phyloP scores from a whole-genome alignment of 2,113 vertebrate genomes.

The Xiphophorus couchianus region DNA sequence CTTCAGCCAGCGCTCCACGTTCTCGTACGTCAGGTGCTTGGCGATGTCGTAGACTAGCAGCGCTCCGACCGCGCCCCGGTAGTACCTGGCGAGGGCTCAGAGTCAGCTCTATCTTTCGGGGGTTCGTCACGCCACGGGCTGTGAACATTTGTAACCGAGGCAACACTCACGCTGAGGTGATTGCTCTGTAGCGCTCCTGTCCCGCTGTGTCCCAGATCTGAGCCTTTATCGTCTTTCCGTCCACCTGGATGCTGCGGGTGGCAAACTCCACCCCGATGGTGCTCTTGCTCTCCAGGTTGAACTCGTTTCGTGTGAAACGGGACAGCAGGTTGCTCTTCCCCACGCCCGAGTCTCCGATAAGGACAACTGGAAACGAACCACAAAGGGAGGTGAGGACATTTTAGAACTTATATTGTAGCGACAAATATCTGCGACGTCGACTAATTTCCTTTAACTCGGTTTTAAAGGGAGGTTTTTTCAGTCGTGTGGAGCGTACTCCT shows the following conservation, averaged over 20 bases:
- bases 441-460: too few species aligned
- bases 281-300: conserved; percentile 98
- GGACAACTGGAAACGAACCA: conserved; percentile 68
- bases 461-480: too few species aligned
- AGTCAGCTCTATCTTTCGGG: neutral
- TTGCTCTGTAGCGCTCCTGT: conserved; percentile 96
- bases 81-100: conserved; percentile 81
- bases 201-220: conserved; percentile 98
- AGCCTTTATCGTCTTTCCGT: conserved; percentile 96
- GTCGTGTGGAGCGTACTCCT: neutral
- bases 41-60: conserved; percentile 96
- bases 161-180: conserved; percentile 94
- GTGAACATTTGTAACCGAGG: neutral
- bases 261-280: conserved; percentile 98
- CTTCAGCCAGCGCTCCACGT: conserved; percentile 97
- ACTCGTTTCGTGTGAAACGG: conserved; percentile 97
- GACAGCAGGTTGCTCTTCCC: conserved; percentile 98
- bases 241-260: conserved; percentile 97
- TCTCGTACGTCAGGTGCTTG: conserved; percentile 97
- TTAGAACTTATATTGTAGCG: neutral
- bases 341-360: conserved; percentile 96
- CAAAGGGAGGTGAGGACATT: neutral
- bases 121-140: neutral
- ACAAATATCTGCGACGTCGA: neutral
- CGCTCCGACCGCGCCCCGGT: conserved; percentile 91